phyloP scores from a whole-genome alignment of 2,113 vertebrate genomes.

The Tupaia tana region DNA sequence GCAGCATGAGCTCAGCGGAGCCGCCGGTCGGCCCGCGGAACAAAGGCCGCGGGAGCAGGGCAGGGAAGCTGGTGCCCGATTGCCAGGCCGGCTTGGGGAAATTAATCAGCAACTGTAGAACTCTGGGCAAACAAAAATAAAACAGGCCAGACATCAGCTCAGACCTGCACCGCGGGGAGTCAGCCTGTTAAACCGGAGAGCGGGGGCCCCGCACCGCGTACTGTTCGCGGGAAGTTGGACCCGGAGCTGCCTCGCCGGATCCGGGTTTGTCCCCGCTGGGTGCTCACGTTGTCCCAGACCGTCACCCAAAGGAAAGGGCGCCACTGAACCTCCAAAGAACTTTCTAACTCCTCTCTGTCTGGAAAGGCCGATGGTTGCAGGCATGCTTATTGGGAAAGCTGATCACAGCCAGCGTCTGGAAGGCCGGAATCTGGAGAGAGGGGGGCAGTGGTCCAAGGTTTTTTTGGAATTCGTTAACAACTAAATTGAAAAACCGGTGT shows the following conservation, averaged over 20 bases:
- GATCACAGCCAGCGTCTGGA: background rate
- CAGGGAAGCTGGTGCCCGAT: background rate
- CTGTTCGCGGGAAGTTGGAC: fast-evolving
- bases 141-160: background rate
- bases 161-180: background rate
- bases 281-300: background rate
- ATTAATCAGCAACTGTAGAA: fast-evolving
- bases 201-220: fast-evolving
- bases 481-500: background rate
- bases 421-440: background rate
- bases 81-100: background rate
- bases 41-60: background rate
- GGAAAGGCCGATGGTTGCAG: too few species aligned
- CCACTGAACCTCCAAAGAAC: background rate
- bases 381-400: background rate
- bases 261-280: background rate
- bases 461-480: background rate
- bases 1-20: constrained; percentile 17
- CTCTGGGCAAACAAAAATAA: background rate
- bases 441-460: background rate
- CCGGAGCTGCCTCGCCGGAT: fast-evolving
- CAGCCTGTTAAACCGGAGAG: fast-evolving
- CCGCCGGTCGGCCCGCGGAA: fast-evolving
- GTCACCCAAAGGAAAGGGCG: background rate
- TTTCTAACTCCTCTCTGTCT: fast-evolving